phyloP scores from a whole-genome alignment of 1,140 invertebrate genomes.

The Wiebesia pumilae region DNA sequence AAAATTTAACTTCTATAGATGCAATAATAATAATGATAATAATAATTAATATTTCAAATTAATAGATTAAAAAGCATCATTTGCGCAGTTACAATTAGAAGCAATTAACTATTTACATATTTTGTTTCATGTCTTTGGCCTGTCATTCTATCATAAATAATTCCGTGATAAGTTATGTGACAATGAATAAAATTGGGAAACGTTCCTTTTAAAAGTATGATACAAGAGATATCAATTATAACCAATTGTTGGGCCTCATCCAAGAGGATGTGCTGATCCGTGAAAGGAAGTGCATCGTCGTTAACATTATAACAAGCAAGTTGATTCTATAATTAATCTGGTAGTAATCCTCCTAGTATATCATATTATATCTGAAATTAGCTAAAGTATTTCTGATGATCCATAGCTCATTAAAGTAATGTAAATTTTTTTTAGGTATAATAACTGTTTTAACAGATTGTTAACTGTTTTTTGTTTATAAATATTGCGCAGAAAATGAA shows the following conservation, averaged over 20 bases:
- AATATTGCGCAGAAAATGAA: too few relatives aligned
- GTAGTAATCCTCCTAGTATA: not conserved
- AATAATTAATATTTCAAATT: too few relatives aligned
- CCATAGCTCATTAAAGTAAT: not conserved
- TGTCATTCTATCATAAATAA: not conserved
- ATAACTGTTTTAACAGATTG: not conserved
- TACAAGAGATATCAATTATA: not conserved
- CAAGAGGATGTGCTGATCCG: not conserved
- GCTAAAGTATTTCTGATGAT: not conserved
- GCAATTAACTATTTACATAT: not conserved
- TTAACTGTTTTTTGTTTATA: too few relatives aligned
- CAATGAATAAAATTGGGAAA: not conserved
- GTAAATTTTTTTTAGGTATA: not conserved
- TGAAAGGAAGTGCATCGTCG: not conserved
- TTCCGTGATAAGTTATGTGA: not conserved
- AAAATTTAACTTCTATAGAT: too few relatives aligned
- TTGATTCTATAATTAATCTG: slow-evolving; percentile 7
- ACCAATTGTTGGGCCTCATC: not conserved
- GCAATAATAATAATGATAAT: too few relatives aligned
- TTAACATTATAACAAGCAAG: not conserved
- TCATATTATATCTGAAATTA: not conserved
- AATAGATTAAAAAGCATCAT: too few relatives aligned
- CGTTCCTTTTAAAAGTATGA: not conserved
- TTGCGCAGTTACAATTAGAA: not conserved
- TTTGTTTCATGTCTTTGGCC: not conserved